phyloP scores from a whole-genome alignment of 2,113 vertebrate species.

The Trachemys scripta region DNA sequence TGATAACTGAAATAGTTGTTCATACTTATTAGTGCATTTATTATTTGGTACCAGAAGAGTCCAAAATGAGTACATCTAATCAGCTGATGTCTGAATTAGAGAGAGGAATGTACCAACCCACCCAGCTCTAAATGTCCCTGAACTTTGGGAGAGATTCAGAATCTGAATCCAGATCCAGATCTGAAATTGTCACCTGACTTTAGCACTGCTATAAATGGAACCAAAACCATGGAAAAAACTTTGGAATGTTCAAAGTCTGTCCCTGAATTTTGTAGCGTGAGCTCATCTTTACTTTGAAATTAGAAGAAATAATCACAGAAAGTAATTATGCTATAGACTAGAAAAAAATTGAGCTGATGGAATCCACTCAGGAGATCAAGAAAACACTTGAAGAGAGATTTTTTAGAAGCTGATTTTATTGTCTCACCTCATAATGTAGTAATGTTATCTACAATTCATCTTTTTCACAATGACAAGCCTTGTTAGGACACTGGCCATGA shows the following conservation, averaged over 20 bases:
- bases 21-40: background rate
- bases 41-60: background rate
- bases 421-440: background rate
- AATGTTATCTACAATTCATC: constrained; percentile 81
- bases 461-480: constrained; percentile 73
- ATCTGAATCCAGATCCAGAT: background rate
- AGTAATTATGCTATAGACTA: background rate
- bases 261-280: background rate
- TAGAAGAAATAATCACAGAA: background rate
- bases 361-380: background rate
- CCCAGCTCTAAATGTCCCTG: too few relatives aligned
- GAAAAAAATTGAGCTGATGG: background rate
- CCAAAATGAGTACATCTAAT: background rate
- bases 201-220: background rate
- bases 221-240: background rate
- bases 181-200: background rate
- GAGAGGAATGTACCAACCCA: background rate
- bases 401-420: background rate
- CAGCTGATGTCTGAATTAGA: background rate
- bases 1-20: background rate
- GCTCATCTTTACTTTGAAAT: background rate
- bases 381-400: background rate
- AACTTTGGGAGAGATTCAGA: background rate
- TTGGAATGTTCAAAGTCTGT: background rate
- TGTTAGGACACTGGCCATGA: constrained; percentile 46